A percentile compares a stretch with the other conserved stretches of the same genome.
phyloP scores from a whole-genome alignment of 2,888 invertebrate genomes.

The Drosophila demipolita region DNA sequence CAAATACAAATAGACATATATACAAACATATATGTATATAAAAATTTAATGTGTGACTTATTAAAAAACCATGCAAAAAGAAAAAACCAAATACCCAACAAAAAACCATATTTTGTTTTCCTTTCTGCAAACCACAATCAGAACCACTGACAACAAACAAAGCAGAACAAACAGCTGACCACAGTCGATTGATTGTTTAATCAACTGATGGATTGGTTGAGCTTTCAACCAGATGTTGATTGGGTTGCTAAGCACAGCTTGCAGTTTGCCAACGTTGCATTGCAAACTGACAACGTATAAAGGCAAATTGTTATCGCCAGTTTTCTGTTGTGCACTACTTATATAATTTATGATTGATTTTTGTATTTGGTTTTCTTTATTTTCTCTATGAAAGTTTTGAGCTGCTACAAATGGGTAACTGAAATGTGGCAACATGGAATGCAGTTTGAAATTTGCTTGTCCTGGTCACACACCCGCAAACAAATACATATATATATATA shows the following conservation, averaged over 20 bases:
- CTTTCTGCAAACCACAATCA: conserved; percentile 39
- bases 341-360: background rate
- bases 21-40: conserved; percentile 55
- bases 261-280: conserved; percentile 22
- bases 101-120: conserved; percentile 58
- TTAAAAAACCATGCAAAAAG: conserved; percentile 56
- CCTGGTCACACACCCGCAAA: conserved; percentile 18
- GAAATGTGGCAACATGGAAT: conserved; percentile 54
- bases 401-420: conserved; percentile 47
- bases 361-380: background rate
- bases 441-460: conserved; percentile 24
- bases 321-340: background rate
- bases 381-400: conserved; percentile 2
- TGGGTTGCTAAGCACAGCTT: conserved; percentile 9
- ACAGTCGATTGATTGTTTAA: background rate
- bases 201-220: conserved; percentile 1
- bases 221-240: background rate
- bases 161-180: conserved; percentile 28
- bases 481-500: conserved; percentile 15
- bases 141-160: conserved; percentile 20
- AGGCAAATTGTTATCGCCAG: background rate
- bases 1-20: conserved; percentile 32
- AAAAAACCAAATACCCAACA: conserved; percentile 37
- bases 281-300: conserved; percentile 22
- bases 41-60: conserved; percentile 78